These are phyloP conservation scores for Ellobium chinense DNA, from an alignment of 2,888 invertebrate species.

Conservation along the genomic window DNA sequence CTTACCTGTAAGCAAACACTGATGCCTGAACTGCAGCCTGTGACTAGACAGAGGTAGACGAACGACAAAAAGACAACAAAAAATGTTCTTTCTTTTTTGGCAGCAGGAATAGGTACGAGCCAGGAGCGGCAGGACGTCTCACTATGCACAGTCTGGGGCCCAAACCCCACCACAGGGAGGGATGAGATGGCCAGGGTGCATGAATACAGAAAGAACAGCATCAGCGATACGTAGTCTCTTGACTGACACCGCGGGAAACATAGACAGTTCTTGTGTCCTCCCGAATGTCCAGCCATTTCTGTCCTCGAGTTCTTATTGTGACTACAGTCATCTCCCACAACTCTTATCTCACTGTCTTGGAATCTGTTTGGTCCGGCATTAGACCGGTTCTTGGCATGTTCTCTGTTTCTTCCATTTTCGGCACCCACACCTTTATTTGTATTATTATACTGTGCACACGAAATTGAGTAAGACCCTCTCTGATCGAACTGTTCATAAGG, in stretches of 20 bases:
- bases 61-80: slow-evolving; percentile 58
- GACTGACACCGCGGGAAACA: neutral
- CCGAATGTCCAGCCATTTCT: neutral
- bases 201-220: slow-evolving; percentile 54
- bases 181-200: slow-evolving; percentile 57
- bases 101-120: slow-evolving; percentile 57
- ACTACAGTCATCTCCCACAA: neutral
- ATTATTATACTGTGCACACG: too few species aligned
- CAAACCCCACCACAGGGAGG: slow-evolving; percentile 65
- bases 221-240: slow-evolving; percentile 52
- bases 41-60: slow-evolving; percentile 58
- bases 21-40: slow-evolving; percentile 32
- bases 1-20: slow-evolving; percentile 36
- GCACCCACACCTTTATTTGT: too few species aligned
- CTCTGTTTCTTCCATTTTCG: too few species aligned
- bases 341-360: too few species aligned
- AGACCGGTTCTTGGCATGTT: too few species aligned
- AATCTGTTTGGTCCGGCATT: neutral
- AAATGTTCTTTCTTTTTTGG: slow-evolving; percentile 55
- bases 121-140: slow-evolving; percentile 61
- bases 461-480: too few species aligned
- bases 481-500: too few species aligned
- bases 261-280: neutral
- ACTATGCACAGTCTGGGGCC: slow-evolving; percentile 55
- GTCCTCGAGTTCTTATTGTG: neutral